A percentile compares a stretch with the other conserved stretches of the same genome.
Conservation (phyloP, 35 echinoderm and acorn worm genomes). For the Lytechinus pictus region DNA sequence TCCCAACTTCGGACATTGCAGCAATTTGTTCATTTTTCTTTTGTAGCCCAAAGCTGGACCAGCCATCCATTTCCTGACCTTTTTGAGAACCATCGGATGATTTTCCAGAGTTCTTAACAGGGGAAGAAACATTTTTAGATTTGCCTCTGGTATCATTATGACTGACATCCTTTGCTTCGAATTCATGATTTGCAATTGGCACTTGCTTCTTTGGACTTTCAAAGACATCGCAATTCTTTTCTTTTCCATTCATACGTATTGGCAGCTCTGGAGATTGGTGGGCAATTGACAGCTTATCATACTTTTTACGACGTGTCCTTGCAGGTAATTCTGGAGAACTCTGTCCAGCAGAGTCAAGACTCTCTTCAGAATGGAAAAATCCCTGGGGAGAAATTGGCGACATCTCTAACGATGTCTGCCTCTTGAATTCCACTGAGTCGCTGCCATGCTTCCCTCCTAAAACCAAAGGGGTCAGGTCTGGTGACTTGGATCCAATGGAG, state of each 20-base stretch:
- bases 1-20: not conserved
- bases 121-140: not conserved
- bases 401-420: not conserved
- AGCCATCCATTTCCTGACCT: not conserved
- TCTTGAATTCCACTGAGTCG: not conserved
- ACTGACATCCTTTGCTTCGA: not conserved
- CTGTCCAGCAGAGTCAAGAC: conserved; percentile 32
- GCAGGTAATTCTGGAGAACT: conserved; percentile 27
- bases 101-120: not conserved
- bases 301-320: not conserved
- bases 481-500: not conserved
- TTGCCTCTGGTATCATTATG: not conserved
- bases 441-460: not conserved
- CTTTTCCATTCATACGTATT: not conserved
- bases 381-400: not conserved
- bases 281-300: not conserved
- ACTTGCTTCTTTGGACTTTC: not conserved
- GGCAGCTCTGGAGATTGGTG: conserved; percentile 25
- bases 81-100: not conserved
- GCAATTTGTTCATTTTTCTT: not conserved
- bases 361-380: not conserved
- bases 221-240: not conserved
- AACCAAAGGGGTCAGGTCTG: not conserved
- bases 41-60: not conserved
- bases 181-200: not conserved